phyloP scores from a whole-genome alignment of 92 coral and sea anemone genomes.

The Chrysogorgia sp. region DNA sequence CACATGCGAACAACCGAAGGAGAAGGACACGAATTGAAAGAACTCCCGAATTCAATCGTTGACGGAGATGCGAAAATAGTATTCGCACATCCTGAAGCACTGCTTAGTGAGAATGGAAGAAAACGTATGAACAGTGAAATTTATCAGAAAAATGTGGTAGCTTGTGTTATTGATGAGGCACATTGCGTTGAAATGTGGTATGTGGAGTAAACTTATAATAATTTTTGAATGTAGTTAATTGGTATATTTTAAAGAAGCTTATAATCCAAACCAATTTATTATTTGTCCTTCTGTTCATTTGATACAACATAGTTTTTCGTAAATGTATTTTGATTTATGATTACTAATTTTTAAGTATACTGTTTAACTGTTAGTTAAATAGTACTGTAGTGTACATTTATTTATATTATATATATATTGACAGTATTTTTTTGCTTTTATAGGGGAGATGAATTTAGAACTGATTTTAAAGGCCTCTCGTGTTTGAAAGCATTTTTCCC shows the following conservation, averaged over 20 bases:
- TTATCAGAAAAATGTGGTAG: conserved; percentile 48
- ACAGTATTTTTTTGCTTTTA: background rate
- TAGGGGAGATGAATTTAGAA: conserved; percentile 71
- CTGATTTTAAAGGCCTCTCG: conserved; percentile 57
- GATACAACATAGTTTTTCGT: no score
- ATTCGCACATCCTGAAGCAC: conserved; percentile 47
- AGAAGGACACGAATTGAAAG: background rate
- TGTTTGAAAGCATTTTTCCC: conserved; percentile 58
- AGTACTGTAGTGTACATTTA: background rate
- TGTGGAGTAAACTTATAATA: background rate
- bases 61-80: conserved; percentile 14
- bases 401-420: background rate
- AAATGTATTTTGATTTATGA: no score
- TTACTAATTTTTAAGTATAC: no score
- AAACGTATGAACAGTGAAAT: conserved; percentile 43
- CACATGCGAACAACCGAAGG: no score
- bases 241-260: no score
- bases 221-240: background rate
- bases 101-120: conserved; percentile 40
- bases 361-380: background rate
- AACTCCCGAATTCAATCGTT: background rate
- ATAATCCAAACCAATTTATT: no score
- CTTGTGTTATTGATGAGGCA: conserved; percentile 59
- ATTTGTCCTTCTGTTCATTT: no score
- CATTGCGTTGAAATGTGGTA: conserved; percentile 63